Evolutionary conservation across 2,113 vertebrate genomes (phyloP).

Genomic region (Carollia perspicillata): DNA sequence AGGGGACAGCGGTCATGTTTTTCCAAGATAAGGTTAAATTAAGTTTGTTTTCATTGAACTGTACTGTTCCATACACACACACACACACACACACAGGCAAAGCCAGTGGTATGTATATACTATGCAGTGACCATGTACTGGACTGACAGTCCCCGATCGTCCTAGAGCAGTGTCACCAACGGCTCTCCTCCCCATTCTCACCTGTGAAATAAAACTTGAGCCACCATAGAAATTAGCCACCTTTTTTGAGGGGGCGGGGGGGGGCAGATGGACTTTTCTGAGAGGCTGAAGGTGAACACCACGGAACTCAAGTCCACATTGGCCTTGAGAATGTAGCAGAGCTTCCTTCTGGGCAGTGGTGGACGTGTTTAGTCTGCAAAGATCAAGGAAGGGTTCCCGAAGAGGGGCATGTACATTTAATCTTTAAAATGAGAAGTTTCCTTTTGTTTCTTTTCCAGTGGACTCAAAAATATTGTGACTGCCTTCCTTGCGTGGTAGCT

Average conservation of each 20-base stretch:
- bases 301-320: neutral
- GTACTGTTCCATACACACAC: neutral
- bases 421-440: neutral
- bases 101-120: neutral
- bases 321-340: too few relatives aligned
- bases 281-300: neutral
- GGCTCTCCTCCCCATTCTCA: neutral
- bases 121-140: neutral
- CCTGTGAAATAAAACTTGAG: neutral
- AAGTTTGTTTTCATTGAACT: neutral
- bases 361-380: neutral
- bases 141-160: neutral
- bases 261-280: neutral
- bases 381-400: neutral
- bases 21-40: neutral
- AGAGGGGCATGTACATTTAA: neutral
- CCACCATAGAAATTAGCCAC: neutral
- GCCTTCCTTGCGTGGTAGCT: neutral
- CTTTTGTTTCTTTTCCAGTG: neutral
- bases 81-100: neutral
- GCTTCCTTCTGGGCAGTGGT: neutral
- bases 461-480: constrained; percentile 2
- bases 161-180: neutral
- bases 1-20: neutral
- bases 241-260: neutral